Evolutionary conservation across 2,797 vertebrate species (phyloP), one percentile per base, ranked within the genome.

Genomic region (Craterocephalus amniculus): DNA sequence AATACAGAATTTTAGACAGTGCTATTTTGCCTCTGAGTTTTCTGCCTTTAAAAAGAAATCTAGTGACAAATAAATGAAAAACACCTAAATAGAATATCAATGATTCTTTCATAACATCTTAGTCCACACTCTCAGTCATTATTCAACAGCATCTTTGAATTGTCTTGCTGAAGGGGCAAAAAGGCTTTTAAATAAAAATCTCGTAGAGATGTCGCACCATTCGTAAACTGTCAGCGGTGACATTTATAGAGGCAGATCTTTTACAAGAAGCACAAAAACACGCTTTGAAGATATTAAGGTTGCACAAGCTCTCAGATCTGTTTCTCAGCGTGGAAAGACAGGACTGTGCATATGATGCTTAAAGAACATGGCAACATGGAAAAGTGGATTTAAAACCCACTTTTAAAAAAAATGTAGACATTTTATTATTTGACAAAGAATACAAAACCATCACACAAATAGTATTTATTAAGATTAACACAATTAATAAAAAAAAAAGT

Each of bases 171-270:
- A 7, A 58, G 49, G 55, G 34, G 63, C 36, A 70, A 62, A 73
- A 70, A 73, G 49, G 12, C 24, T 76, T 79, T 78, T 70, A 75
- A 78, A 68, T 58, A 70, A 67, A 59, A 70, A 45, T 51, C 61
- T 66, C 55, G 45, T 48, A 31, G 56, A 76, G 40, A 63, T 51
- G 65, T 76, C 76, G 60, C 43, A 57, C 65, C 69, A 72, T 75
- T 58, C 5, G 0, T n/a, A 67, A 80, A 68, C 57, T 70, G 81
- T 74, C 70, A 78, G 49, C 7, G 27, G 22, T 78, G 80, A 85
- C 77, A 80, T 81, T 83, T 80, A 69, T 71, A 26, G 63, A 73
- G 61, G 57, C 45, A 49, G 26, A 16, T 56, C 18, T 31, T 70
- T 81, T 62, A 72, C 4, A 1, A 58, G 73, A 66, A 49, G 26